Evolutionary conservation across 2,888 invertebrate species (phyloP).

Genomic region (Hemithea aestivaria): DNA sequence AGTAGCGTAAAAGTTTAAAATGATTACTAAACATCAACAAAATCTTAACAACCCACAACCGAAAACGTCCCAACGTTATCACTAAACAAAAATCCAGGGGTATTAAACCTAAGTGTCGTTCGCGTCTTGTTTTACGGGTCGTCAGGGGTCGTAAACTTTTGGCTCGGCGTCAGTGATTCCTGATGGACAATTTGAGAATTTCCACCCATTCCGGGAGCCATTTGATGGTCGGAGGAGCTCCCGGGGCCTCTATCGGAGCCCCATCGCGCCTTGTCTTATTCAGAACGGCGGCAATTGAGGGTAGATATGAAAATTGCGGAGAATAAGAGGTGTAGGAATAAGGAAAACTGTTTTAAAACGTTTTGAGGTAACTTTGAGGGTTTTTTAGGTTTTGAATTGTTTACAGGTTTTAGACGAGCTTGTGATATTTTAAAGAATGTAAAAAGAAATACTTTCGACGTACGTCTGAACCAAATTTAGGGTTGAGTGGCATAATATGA

Average conservation of each 20-base stretch:
- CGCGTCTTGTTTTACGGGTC: conserved; percentile 65
- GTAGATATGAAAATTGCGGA: conserved; percentile 20
- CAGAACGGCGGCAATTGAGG: conserved; percentile 14
- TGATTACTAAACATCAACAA: too few relatives aligned
- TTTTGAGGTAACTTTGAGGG: neutral
- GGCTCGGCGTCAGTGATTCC: conserved; percentile 62
- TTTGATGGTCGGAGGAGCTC: conserved; percentile 27
- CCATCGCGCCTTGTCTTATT: conserved; percentile 26
- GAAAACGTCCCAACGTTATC: conserved; percentile 18
- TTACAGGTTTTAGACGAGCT: too few relatives aligned
- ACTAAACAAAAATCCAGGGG: conserved; percentile 60
- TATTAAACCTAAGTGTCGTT: conserved; percentile 66
- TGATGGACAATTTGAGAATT: conserved; percentile 76
- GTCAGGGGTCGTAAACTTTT: conserved; percentile 64
- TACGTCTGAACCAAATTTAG: too few relatives aligned
- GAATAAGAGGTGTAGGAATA: conserved; percentile 17
- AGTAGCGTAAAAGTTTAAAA: too few relatives aligned
- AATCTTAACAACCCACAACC: conserved; percentile 7
- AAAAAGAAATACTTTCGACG: too few relatives aligned
- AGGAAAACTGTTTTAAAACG: conserved; percentile 11
- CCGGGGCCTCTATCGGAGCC: conserved; percentile 27
- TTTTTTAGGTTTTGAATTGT: conserved; percentile 3
- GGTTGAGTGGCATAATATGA: too few relatives aligned
- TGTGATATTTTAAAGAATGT: too few relatives aligned
- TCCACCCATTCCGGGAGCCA: conserved; percentile 34